phyloP scores from a whole-genome alignment of 2,888 invertebrate genomes.

The Agrochola litura region DNA sequence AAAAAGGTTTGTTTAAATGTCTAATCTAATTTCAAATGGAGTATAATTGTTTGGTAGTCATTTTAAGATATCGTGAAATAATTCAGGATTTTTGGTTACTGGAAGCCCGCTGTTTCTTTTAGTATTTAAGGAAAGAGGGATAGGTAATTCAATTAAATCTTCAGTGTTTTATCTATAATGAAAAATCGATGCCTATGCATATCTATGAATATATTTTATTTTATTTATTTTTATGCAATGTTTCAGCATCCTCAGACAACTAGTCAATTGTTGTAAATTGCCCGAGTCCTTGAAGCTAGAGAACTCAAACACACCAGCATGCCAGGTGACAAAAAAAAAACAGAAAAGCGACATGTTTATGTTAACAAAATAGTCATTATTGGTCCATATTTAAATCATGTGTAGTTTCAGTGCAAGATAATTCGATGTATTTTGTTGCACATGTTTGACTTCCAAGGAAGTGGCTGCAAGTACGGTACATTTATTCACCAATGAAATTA shows the following conservation, averaged over 20 bases:
- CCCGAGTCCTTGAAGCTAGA: neutral
- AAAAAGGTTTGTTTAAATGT: neutral
- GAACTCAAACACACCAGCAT: neutral
- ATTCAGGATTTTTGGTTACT: neutral
- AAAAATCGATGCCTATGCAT: neutral
- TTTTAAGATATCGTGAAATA: neutral
- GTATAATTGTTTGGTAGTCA: neutral
- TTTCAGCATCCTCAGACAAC: neutral
- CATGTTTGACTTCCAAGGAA: neutral
- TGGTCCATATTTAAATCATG: neutral
- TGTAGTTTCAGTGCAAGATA: neutral
- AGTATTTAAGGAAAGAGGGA: neutral
- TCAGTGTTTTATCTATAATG: too few species aligned
- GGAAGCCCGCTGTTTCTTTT: too few species aligned
- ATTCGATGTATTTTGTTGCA: neutral
- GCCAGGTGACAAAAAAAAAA: neutral
- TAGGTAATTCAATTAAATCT: neutral
- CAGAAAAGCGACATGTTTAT: neutral
- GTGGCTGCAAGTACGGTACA: neutral
- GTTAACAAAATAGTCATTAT: neutral
- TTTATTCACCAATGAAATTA: neutral
- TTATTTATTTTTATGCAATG: too few species aligned
- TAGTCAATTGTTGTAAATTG: neutral
- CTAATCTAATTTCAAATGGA: neutral
- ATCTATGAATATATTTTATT: too few species aligned